Conservation (phyloP, 2,113 vertebrate species). For the Microcebus ravelobensis region DNA sequence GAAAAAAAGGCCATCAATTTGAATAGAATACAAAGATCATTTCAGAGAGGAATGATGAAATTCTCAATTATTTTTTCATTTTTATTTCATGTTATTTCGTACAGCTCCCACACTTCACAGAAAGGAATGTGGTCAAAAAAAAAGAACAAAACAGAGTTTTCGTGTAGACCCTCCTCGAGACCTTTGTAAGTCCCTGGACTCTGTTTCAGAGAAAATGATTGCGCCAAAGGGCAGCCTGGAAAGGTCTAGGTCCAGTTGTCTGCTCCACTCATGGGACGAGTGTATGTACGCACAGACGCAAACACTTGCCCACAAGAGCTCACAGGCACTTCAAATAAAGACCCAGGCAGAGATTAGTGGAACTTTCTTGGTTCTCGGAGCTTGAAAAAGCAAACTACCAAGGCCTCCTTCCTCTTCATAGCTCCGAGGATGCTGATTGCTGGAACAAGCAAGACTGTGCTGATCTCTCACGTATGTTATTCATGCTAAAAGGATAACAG, state of each 20-base stretch:
- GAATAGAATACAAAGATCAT: constrained; percentile 17
- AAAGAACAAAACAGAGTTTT: background rate
- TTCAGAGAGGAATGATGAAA: background rate
- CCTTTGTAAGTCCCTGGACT: background rate
- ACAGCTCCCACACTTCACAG: background rate
- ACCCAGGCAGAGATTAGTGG: background rate
- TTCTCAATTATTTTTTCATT: background rate
- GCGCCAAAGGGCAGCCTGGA: background rate
- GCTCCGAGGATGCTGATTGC: background rate
- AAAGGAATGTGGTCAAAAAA: background rate
- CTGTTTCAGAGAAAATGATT: background rate
- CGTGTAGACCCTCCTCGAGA: background rate
- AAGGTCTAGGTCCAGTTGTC: background rate
- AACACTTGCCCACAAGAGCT: background rate
- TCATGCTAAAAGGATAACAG: background rate
- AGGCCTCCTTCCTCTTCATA: background rate
- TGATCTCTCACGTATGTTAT: background rate
- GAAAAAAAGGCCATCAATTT: background rate
- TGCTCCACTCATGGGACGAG: background rate
- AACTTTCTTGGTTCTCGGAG: background rate
- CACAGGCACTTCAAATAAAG: background rate
- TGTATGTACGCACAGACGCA: background rate
- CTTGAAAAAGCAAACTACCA: background rate
- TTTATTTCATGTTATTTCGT: background rate
- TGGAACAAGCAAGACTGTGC: background rate